Base-by-base conservation (phyloP, 1,140 invertebrate species). In the Cotesia glomerata region DNA sequence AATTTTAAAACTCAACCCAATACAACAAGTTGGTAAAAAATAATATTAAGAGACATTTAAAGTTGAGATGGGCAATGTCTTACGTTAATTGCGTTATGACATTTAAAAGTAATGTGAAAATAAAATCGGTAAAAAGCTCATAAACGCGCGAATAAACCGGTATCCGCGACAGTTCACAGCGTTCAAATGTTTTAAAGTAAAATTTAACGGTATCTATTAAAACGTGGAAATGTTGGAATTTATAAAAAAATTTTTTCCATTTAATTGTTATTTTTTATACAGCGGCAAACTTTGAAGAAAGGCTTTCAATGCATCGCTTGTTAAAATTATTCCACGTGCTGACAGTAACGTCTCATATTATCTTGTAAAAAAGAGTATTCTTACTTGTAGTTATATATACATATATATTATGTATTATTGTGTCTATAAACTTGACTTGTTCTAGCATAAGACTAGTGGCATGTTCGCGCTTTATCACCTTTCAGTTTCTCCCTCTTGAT, bases 161-260 rank as follows among this genome's bases (percentile, higher is more conserved):
- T 74, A 74, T 74, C 35, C 45, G 11, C 64, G 36, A 59, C 69
- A 39, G 52, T 52, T 70, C 66, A 67, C 71, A 63, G 63, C 65
- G 56, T 52, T 18, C 35, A 65, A 66, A 39, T 26, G 35, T 26
- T 36, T 34, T 49, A 54, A 14, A 51, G 54, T 66, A 73, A 45
- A 45, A 7, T 7, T 45, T 80, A 80, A 79, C 76, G 79, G 79
- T 74, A 56, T 45, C 3, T 45, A 45, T 67, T n/a, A 13, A 18
- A 36, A 69, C 62, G 68, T 58, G 56, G 75, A 69, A 77, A 71
- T 69, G 5, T 14, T 64, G 16, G 56, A 35, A 61, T 58, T 5
- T 14, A 39, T 18, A 35, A 26, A 26, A 26, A 26, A 26, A 64
- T 71, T 64, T 71, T 72, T 54, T 62, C 8, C 52, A 52, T 49